These are phyloP conservation scores for Pedicia rivosa DNA, from an alignment of 2,888 invertebrate genomes.

Conservation along the genomic window DNA sequence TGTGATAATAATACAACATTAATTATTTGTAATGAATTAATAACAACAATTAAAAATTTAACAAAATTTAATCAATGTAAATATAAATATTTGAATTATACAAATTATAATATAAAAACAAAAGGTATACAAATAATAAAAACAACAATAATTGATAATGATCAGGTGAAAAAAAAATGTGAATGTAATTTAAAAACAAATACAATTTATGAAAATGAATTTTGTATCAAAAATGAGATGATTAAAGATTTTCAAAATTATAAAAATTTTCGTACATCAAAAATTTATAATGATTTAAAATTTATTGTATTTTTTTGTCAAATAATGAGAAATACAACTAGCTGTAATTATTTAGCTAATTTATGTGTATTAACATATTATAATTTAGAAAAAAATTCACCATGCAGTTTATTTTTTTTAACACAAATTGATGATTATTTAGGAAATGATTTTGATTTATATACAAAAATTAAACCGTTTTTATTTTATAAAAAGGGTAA, in stretches of 20 bases:
- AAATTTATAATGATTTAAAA: constrained; percentile 20
- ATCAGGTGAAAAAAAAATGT: constrained; percentile 12
- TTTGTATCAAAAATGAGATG: constrained; percentile 22
- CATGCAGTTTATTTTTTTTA: constrained; percentile 29
- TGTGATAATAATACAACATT: constrained; percentile 6
- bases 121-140: constrained; percentile 5
- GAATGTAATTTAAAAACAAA: constrained; percentile 22
- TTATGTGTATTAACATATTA: constrained; percentile 44
- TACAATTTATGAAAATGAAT: constrained; percentile 20
- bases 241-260: constrained; percentile 23
- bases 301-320: constrained; percentile 28
- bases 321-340: constrained; percentile 30
- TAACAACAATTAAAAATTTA: neutral
- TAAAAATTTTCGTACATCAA: constrained; percentile 20
- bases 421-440: no score
- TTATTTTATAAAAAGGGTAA: constrained; percentile 25
- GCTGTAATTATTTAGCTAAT: constrained; percentile 51
- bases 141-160: constrained; percentile 5
- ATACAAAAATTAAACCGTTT: constrained; percentile 16
- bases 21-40: constrained; percentile 3
- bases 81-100: constrained; percentile 18
- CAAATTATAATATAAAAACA: constrained; percentile 5
- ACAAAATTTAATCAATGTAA: constrained; percentile 13
- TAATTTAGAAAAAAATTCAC: constrained; percentile 32
- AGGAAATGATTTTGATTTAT: constrained; percentile 3